Conservation (phyloP, 2,113 vertebrate species). For the Nerophis lumbriciformis region DNA sequence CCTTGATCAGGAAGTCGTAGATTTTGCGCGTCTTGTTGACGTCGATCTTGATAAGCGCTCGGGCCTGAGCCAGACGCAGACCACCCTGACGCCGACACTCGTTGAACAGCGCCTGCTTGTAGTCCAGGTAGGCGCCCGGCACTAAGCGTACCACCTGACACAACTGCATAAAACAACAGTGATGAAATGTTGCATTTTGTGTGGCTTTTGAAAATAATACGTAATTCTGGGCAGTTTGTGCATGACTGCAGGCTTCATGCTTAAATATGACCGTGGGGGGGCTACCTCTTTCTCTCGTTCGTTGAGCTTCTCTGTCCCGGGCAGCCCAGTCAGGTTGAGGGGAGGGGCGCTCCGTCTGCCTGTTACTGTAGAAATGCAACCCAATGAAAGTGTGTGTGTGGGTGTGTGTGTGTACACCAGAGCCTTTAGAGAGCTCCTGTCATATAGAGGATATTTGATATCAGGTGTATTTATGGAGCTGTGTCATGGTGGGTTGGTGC, state of each 20-base stretch:
- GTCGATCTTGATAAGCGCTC: conserved; percentile 98
- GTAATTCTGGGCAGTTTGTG: too few species aligned
- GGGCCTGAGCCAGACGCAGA: conserved; percentile 89
- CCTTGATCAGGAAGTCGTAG: conserved; percentile 96
- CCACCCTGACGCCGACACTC: conserved; percentile 95
- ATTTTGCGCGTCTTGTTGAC: conserved; percentile 99
- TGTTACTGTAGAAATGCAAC: conserved; percentile 50
- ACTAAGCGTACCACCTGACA: conserved; percentile 97
- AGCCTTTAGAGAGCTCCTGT: too few species aligned
- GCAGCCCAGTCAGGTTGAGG: conserved; percentile 92
- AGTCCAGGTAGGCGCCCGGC: conserved; percentile 95
- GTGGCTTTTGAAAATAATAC: too few species aligned
- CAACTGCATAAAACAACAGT: conserved; percentile 68
- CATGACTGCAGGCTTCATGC: too few species aligned
- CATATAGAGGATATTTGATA: not conserved
- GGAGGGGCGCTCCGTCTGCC: conserved; percentile 91
- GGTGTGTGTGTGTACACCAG: not conserved
- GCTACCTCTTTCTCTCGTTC: conserved; percentile 96
- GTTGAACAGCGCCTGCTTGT: conserved; percentile 91
- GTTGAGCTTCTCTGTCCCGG: conserved; percentile 95
- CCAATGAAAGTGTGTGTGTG: conserved; percentile 19
- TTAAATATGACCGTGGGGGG: too few species aligned
- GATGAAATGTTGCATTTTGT: too few species aligned
- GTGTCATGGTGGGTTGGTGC: conserved; percentile 26
- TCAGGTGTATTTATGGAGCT: conserved; percentile 34